Evolutionary conservation across 1,140 invertebrate species (phyloP), one percentile per base, ranked within the genome.

Genomic region (Lysiphlebus fabarum): DNA sequence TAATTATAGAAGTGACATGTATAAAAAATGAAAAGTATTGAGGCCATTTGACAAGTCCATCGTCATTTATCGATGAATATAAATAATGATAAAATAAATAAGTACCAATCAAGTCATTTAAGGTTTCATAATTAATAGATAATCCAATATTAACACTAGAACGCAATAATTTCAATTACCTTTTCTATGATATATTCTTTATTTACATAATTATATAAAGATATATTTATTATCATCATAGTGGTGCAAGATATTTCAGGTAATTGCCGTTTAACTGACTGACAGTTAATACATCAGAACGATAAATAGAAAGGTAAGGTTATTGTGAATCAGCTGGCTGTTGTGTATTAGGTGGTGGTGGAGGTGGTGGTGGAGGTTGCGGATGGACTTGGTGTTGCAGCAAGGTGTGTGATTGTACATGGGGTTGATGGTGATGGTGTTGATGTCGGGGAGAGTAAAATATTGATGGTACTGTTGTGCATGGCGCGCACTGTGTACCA

Each of bases 361-460:
- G 79, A 53, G 71, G 74, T 14, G 70, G 76, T 7, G 71, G 76
- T 53, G 67, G 75, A 62, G 67, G 77, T 55, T 70, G 77, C 7
- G 67, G 70, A 65, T 78, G 77, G 44, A 77, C 74, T 64, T 79
- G 75, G 62, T 78, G 76, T 50, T 76, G 71, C 58, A 78, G 62
- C 11, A 75, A 63, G 38, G 65, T 70, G 61, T 78, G 75, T 45
- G 75, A 62, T 61, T 78, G 76, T 43, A 75, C 74, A 59, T 75
- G 75, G n/a, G 70, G 66, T 12, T 71, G 73, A 50, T 76, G 77
- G 49, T 71, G 70, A 65, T 79, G 74, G 58, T 79, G 76, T 59
- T 78, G 78, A 43, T 79, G 75, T 58, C 66, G 78, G 4, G 58
- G 53, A 41, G 78, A 77, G 55, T 81, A 81, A 63, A 80, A 82